Evolutionary conservation across 2,113 vertebrate species (phyloP).

Genomic region (Paracanthobrama guichenoti): DNA sequence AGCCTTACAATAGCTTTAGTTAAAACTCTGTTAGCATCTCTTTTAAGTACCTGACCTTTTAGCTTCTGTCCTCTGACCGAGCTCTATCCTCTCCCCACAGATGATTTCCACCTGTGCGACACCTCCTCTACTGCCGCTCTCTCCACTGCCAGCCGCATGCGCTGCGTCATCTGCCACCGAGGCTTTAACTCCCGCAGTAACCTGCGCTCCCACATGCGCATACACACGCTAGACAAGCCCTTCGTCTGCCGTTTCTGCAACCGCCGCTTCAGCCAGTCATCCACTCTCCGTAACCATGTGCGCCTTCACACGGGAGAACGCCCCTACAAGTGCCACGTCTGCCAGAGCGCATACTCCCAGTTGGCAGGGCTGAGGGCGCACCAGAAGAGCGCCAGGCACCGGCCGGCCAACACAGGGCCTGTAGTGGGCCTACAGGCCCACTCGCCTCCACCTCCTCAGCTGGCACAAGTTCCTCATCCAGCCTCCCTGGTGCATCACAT

Average conservation of each 20-base stretch:
- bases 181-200: constrained; percentile 96
- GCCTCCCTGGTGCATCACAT: constrained; percentile 86
- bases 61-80: neutral
- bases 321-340: constrained; percentile 91
- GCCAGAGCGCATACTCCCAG: constrained; percentile 97
- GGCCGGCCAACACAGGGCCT: constrained; percentile 71
- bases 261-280: constrained; percentile 90
- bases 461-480: constrained; percentile 82
- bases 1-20: neutral
- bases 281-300: constrained; percentile 88
- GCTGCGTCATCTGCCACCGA: constrained; percentile 90
- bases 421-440: constrained; percentile 77
- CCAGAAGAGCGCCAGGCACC: constrained; percentile 95
- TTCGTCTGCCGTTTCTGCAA: constrained; percentile 89
- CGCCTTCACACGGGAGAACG: constrained; percentile 91
- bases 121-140: constrained; percentile 57
- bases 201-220: constrained; percentile 91
- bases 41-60: neutral
- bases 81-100: constrained; percentile 65
- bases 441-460: constrained; percentile 72
- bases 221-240: constrained; percentile 92
- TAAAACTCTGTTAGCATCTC: neutral
- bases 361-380: constrained; percentile 93
- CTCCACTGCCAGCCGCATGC: constrained; percentile 79
- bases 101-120: constrained; percentile 87